These are phyloP conservation scores for Porites rus DNA, from an alignment of 92 coral and sea anemone genomes.

Conservation along the genomic window DNA sequence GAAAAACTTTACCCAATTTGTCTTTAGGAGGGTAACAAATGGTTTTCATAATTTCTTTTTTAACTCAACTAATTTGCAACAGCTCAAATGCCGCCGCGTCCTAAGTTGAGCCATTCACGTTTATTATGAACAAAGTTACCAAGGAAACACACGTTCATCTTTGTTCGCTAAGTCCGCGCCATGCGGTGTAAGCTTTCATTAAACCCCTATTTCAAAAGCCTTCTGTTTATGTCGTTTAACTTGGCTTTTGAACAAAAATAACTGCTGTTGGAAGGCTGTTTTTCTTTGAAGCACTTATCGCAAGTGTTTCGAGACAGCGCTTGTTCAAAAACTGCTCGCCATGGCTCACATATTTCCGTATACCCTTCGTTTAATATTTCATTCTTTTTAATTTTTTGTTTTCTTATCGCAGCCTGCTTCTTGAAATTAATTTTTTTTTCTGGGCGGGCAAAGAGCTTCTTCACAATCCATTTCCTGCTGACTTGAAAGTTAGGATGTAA, in stretches of 20 bases:
- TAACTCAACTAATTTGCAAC: slow-evolving; percentile 23
- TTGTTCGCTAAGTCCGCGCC: slow-evolving; percentile 43
- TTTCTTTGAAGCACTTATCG: slow-evolving; percentile 41
- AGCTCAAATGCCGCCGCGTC: slow-evolving; percentile 19
- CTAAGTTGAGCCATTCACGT: slow-evolving; percentile 18
- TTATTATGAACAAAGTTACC: slow-evolving; percentile 29
- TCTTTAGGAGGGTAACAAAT: slow-evolving; percentile 14
- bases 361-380: slow-evolving; percentile 32
- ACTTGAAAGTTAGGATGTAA: slow-evolving; percentile 77
- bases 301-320: slow-evolving; percentile 21
- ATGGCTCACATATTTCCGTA: slow-evolving; percentile 31
- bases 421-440: slow-evolving; percentile 77
- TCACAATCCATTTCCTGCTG: slow-evolving; percentile 87
- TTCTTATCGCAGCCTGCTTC: slow-evolving; percentile 53
- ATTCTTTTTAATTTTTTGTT: slow-evolving; percentile 33
- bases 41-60: slow-evolving; percentile 6
- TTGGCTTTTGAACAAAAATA: slow-evolving; percentile 22
- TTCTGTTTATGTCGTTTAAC: slow-evolving; percentile 13
- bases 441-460: slow-evolving; percentile 80
- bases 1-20: background rate
- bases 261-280: slow-evolving; percentile 32
- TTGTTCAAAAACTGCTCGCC: slow-evolving; percentile 32
- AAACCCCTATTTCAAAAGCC: slow-evolving; percentile 38
- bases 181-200: slow-evolving; percentile 45
- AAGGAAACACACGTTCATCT: slow-evolving; percentile 38